phyloP scores from a whole-genome alignment of 2,113 vertebrate species.

The Myotis brandtii region DNA sequence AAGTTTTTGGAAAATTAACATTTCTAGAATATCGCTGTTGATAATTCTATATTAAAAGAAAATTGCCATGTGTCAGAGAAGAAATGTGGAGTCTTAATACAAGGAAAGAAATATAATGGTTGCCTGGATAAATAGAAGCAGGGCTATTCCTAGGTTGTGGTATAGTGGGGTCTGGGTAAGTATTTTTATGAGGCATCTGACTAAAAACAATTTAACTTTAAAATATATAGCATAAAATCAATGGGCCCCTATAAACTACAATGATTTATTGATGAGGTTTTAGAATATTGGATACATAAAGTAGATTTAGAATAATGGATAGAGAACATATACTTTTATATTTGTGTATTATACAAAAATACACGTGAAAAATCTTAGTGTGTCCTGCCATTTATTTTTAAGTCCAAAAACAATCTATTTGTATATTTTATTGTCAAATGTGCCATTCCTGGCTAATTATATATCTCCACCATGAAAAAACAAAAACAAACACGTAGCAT shows the following conservation, averaged over 20 bases:
- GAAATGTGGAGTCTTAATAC: neutral
- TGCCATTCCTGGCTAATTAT: neutral
- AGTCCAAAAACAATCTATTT: neutral
- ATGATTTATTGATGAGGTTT: neutral
- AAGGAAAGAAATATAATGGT: neutral
- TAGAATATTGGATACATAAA: neutral
- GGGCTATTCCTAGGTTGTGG: neutral
- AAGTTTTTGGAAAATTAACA: neutral
- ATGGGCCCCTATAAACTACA: neutral
- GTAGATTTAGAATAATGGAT: neutral
- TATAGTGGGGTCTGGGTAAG: neutral
- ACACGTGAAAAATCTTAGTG: neutral
- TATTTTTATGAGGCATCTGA: neutral
- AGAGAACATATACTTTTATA: neutral
- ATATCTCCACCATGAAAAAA: neutral
- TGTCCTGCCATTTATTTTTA: neutral
- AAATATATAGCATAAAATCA: conserved; percentile 16
- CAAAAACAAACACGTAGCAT: neutral
- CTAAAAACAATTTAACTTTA: neutral
- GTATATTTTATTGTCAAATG: conserved; percentile 5
- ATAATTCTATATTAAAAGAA: conserved; percentile 46
- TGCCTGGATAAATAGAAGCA: neutral
- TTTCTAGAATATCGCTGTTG: neutral
- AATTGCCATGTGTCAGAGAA: neutral
- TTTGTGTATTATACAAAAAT: neutral